Evolutionary conservation across 2,888 invertebrate species (phyloP), one percentile per base, ranked within the genome.

Genomic region (Stegana nigrithorax): DNA sequence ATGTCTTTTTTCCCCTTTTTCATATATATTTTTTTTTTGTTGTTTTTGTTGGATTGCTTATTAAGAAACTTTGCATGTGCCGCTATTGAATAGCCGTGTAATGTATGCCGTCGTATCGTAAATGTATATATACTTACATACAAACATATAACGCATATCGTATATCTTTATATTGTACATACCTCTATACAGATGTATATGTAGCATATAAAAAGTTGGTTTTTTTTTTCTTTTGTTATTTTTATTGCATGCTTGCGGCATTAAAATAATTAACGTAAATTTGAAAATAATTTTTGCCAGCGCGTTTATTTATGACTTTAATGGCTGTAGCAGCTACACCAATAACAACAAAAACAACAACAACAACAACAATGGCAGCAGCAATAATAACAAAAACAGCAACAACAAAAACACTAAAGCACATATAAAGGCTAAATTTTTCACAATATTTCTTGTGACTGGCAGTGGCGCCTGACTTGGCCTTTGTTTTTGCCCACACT

Each of bases 241-340:
- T 76, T 74, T 76, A 78, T 75, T 71, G 75, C 78, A 74, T 76
- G 78, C 69, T 29, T n/a, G 60, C 63, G 62, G 70, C 60, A 67
- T 75, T 68, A 61, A 68, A 75, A 78, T 76, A 76, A 76, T 76
- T 76, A 76, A 76, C 76, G 75, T 69, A 73, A 74, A 78, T 76
- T 76, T 74, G 74, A 76, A 74, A 78, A 74, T 72, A 72, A 72
- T 73, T 74, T 71, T 71, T 66, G 59, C 60, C 60, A 45, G 32
- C 32, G 36, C 25, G 7, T 17, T 47, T 25, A 73, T 76, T 76
- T 78, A 76, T 72, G 73, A 64, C 73, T 73, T 76, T 78, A 75
- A 78, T 75, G 78, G 74, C 73, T n/a, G 17, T 62, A 61, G 62
- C n/a, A n/a, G n/a, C n/a, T n/a, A n/a, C n/a, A n/a, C n/a, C n/a